phyloP scores from a whole-genome alignment of 2,888 invertebrate species.

The Caenorhabditis auriculariae region DNA sequence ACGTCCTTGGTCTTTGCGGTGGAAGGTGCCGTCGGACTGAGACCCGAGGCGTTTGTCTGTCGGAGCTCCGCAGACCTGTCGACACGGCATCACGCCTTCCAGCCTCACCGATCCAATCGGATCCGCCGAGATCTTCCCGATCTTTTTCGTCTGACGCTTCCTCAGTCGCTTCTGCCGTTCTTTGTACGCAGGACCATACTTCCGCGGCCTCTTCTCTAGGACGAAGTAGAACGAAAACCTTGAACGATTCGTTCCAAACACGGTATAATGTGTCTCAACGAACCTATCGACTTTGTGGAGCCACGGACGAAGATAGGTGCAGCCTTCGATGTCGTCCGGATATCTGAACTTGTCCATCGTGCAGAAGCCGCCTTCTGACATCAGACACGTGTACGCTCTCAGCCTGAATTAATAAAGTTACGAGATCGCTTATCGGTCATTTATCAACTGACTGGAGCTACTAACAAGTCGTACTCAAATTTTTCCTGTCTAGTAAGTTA shows the following conservation, averaged over 20 bases:
- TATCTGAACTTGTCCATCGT: constrained; percentile 34
- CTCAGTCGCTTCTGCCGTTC: constrained; percentile 6
- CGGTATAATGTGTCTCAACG: constrained; percentile 2
- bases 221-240: constrained; percentile 46
- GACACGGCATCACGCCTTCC: constrained; percentile 20
- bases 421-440: background rate
- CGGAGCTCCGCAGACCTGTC: constrained; percentile 6
- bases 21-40: constrained; percentile 21
- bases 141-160: constrained; percentile 1
- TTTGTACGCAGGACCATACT: constrained; percentile 17
- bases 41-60: constrained; percentile 12
- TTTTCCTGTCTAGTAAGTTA: no score
- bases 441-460: no score
- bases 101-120: constrained; percentile 10
- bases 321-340: constrained; percentile 26
- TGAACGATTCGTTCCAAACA: background rate
- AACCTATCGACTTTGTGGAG: constrained; percentile 19
- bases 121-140: constrained; percentile 5
- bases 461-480: no score
- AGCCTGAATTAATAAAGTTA: constrained; percentile 28
- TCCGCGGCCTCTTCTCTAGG: constrained; percentile 35
- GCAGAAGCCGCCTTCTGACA: constrained; percentile 41
- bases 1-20: no score
- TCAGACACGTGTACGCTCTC: constrained; percentile 38
- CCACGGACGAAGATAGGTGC: constrained; percentile 38